Evolutionary conservation across 2,888 invertebrate genomes (phyloP).

Genomic region (Melanargia galathea): DNA sequence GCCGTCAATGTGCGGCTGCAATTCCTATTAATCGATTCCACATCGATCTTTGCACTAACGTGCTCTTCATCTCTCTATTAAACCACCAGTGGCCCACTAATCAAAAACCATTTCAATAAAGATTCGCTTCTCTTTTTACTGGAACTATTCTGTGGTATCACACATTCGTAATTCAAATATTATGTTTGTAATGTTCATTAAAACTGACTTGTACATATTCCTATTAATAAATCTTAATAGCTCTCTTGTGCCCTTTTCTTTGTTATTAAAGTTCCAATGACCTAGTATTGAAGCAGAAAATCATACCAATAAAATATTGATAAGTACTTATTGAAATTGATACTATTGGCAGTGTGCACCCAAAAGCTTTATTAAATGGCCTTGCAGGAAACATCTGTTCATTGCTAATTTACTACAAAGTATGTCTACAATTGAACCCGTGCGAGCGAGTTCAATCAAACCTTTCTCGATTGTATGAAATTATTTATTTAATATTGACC

Average conservation of each 20-base stretch:
- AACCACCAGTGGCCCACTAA: conserved; percentile 61
- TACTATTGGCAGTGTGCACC: conserved; percentile 41
- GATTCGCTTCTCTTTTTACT: conserved; percentile 24
- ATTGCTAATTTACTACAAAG: conserved; percentile 43
- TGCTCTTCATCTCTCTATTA: conserved; percentile 74
- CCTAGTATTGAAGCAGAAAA: conserved; percentile 8
- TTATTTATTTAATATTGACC: conserved; percentile 42
- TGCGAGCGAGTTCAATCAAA: conserved; percentile 44
- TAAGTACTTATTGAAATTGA: conserved; percentile 33
- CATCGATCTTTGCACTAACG: conserved; percentile 78
- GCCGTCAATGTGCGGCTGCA: conserved; percentile 60
- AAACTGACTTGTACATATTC: not conserved
- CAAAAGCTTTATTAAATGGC: conserved; percentile 44
- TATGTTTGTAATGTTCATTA: conserved; percentile 5
- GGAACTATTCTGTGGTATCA: not conserved
- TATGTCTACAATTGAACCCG: conserved; percentile 44
- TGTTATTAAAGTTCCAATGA: conserved; percentile 20
- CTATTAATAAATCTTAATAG: conserved; percentile 12
- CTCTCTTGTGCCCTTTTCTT: conserved; percentile 15
- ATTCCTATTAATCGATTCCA: conserved; percentile 78
- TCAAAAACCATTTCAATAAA: conserved; percentile 47
- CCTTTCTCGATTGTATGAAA: conserved; percentile 40
- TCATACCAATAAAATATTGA: conserved; percentile 22
- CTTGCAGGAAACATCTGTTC: conserved; percentile 45
- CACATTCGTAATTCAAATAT: not conserved